Base-by-base conservation (phyloP, 2,113 vertebrate species). In the Gobio gobio region DNA sequence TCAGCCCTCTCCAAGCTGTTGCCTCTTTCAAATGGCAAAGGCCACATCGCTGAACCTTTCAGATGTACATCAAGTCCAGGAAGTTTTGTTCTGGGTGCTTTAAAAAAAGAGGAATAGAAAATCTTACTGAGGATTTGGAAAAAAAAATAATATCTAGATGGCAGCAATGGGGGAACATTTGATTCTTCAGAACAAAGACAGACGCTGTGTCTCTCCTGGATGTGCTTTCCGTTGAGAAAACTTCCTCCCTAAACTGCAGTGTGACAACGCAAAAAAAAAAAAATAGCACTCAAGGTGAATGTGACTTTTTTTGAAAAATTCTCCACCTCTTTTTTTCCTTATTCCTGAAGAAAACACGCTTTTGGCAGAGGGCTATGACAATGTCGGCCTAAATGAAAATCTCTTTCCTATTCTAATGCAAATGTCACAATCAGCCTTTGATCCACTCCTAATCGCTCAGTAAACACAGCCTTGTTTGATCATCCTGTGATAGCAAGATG, bases 381-480 rank as follows among this genome's bases (percentile, higher is more conserved):
- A 85, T 90, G 79, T 89, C 81, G 81, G 84, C 36, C 73, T 70
- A 81, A 91, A 89, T 70, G 68, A 63, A 88, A 91, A 88, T 82
- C 54, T 88, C 86, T 45, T 89, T 87, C 85, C 82, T 86, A 64
- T 73, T 91, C 85, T 47, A 56, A 91, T 91, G 89, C 83, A 93
- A 92, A 93, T 91, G 90, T 90, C 87, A 92, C 87, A 89, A 88
- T 91, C 86, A 90, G 85, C 77, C 88, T 89, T 86, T 93, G 90
- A 93, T 93, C 91, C 92, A 91, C 84, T 81, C 72, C 84, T 92
- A 91, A 94, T 91, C 89, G 54, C 91, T 82, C 77, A 85, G 85
- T 89, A 93, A 92, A 93, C 90, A 90, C 88, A 87, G 90, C 91
- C 81, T 83, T 90, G 90, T 90, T 91, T 92, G 86, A 92, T 91